Percentiles rank a stretch among this genome's conserved stretches.
Evolutionary conservation across 2,888 invertebrate genomes (phyloP).

Genomic region (Leptinotarsa haldemani): DNA sequence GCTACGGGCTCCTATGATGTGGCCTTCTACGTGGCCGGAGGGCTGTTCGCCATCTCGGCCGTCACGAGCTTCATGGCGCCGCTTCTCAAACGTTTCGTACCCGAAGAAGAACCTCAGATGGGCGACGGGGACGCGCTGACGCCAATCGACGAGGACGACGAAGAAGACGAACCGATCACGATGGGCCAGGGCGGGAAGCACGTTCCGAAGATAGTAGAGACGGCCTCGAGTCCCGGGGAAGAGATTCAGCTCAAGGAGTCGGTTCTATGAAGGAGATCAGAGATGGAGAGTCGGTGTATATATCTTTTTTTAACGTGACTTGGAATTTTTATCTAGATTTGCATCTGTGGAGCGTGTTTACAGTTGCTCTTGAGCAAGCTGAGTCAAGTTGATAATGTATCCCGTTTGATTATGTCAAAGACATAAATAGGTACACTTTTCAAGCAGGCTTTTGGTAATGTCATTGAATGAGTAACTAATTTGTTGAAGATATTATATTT

Average conservation of each 20-base stretch:
- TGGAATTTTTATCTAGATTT: not conserved
- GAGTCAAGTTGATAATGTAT: no score
- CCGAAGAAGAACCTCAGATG: constrained; percentile 62
- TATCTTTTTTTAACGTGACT: constrained; percentile 7
- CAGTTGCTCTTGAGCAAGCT: no score
- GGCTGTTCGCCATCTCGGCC: constrained; percentile 86
- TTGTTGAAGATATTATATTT: no score
- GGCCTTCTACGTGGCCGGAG: constrained; percentile 93
- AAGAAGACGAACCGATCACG: constrained; percentile 78
- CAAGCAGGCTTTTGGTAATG: no score
- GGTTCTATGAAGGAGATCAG: constrained; percentile 70
- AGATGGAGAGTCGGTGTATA: constrained; percentile 9
- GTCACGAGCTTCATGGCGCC: constrained; percentile 87
- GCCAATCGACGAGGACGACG: constrained; percentile 86
- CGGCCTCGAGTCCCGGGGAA: constrained; percentile 74
- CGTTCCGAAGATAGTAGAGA: constrained; percentile 82
- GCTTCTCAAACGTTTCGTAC: constrained; percentile 71
- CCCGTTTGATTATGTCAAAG: no score
- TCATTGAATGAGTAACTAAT: no score
- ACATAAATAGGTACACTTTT: no score
- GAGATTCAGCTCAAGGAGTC: constrained; percentile 80
- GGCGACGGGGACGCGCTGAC: constrained; percentile 75
- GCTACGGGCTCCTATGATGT: constrained; percentile 85
- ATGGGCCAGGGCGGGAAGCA: constrained; percentile 66
- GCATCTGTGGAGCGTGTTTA: not conserved